Evolutionary conservation across 2,888 invertebrate genomes (phyloP), one percentile per base, ranked within the genome.

Genomic region (Zaprionus lineosus): DNA sequence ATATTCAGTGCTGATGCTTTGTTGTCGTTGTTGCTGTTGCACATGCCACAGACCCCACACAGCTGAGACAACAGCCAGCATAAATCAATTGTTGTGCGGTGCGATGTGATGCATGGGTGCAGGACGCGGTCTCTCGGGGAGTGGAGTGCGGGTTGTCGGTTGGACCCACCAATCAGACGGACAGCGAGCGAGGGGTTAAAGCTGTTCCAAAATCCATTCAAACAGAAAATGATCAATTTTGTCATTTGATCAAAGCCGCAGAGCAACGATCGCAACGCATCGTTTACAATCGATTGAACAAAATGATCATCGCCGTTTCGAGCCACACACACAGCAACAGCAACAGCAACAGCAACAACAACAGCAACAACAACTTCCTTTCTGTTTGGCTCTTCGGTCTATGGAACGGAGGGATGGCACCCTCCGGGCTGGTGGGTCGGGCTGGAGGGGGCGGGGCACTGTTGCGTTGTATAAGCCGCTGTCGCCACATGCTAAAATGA

Each of bases 171-270:
- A n/a, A n/a, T n/a, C n/a, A n/a, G n/a, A n/a, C n/a, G n/a, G n/a
- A n/a, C n/a, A n/a, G n/a, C n/a, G n/a, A n/a, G 28, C 24, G 36
- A 9, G 14, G 21, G 28, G 28, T 65, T 58, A 47, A 52, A 9
- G 39, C 61, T 56, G 56, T 62, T 61, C 65, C 70, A 73, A 84
- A 72, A 84, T 77, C 73, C 82, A 82, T 86, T 82, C 77, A 82
- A 82, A 82, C 84, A 86, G 82, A 82, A 82, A 82, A 86, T 82
- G 86, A 82, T 82, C 86, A 84, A 84, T 86, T 86, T 82, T 82
- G 82, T 82, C 82, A 82, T 82, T 82, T 82, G 82, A 82, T 86
- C 84, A 82, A 82, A 82, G 86, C 86, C 86, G 86, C 86, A 74
- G 56, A 63, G 66, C 84, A 78, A 64, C 84, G 84, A 82, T 84